Evolutionary conservation across 1,140 invertebrate genomes (phyloP).

Genomic region (Bombus fervidus): DNA sequence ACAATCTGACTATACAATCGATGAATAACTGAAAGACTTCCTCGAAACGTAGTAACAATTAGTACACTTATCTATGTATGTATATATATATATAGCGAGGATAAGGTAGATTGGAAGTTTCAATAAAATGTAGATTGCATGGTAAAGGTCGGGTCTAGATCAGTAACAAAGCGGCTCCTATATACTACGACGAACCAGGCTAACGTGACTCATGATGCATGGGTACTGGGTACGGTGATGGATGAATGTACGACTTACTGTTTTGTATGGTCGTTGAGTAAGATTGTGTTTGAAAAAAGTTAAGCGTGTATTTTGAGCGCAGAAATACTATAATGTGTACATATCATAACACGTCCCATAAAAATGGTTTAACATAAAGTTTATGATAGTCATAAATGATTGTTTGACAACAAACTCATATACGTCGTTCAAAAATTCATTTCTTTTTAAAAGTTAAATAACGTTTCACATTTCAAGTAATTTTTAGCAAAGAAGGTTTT

Average conservation of each 20-base stretch:
- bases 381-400: too few relatives aligned
- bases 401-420: too few relatives aligned
- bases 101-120: background rate
- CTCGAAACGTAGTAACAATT: background rate
- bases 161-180: conserved; percentile 14
- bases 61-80: too few relatives aligned
- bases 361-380: too few relatives aligned
- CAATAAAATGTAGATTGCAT: background rate
- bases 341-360: too few relatives aligned
- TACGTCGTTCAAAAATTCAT: too few relatives aligned
- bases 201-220: conserved; percentile 21
- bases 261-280: background rate
- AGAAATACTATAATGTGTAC: too few relatives aligned
- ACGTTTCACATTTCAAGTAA: background rate
- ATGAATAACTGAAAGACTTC: background rate
- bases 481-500: background rate
- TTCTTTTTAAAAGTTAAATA: too few relatives aligned
- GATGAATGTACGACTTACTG: background rate
- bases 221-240: background rate
- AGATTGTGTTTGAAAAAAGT: background rate
- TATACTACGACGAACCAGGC: conserved; percentile 7
- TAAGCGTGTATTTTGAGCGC: too few relatives aligned
- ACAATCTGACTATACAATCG: background rate
- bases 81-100: background rate
- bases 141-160: conserved; percentile 40